These are phyloP conservation scores for Euwallacea similis DNA, from an alignment of 1,140 invertebrate genomes.

Conservation along the genomic window DNA sequence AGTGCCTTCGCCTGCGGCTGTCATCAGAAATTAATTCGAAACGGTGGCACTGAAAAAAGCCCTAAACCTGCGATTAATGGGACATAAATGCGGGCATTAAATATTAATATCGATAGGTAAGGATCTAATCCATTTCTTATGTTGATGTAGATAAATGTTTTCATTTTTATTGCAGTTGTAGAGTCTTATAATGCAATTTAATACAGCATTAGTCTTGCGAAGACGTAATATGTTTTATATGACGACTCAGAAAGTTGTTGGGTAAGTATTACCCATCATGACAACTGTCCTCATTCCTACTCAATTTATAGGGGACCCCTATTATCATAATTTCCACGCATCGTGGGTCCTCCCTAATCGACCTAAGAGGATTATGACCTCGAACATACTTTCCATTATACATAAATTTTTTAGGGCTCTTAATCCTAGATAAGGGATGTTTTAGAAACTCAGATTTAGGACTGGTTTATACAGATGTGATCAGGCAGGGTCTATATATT, in stretches of 20 bases:
- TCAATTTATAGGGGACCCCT: background rate
- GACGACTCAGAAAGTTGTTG: too few relatives aligned
- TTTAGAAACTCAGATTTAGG: background rate
- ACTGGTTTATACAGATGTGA: background rate
- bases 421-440: background rate
- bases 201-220: too few relatives aligned
- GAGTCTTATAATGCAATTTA: too few relatives aligned
- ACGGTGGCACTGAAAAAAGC: conserved; percentile 30
- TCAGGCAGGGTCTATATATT: background rate
- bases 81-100: conserved; percentile 26
- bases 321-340: conserved; percentile 14
- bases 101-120: background rate
- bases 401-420: background rate
- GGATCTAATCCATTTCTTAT: too few relatives aligned
- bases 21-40: conserved; percentile 33
- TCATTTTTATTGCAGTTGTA: too few relatives aligned
- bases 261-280: too few relatives aligned
- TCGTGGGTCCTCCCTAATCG: conserved; percentile 4
- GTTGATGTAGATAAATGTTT: too few relatives aligned
- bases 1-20: conserved; percentile 14
- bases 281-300: too few relatives aligned
- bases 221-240: too few relatives aligned
- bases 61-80: conserved; percentile 22
- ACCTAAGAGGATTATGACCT: background rate
- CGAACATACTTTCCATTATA: conserved; percentile 8